These are phyloP conservation scores for Globia sparganii DNA, from an alignment of 2,888 invertebrate genomes.

Conservation along the genomic window DNA sequence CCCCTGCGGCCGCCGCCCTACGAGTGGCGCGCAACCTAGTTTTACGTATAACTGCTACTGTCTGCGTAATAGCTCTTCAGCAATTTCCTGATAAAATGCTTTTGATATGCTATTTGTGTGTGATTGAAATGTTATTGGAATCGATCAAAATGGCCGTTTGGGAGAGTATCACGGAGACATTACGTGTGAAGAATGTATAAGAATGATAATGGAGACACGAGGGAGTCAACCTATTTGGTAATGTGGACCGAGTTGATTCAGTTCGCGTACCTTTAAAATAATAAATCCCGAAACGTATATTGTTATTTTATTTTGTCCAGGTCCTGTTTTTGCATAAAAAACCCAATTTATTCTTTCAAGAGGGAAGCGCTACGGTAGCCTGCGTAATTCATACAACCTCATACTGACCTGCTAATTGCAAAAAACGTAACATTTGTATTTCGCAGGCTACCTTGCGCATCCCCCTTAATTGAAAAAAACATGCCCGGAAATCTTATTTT, in stretches of 20 bases:
- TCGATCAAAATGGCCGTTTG: conserved; percentile 52
- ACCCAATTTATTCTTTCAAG: neutral
- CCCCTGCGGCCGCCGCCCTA: conserved; percentile 86
- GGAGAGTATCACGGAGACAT: conserved; percentile 32
- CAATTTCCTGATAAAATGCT: conserved; percentile 87
- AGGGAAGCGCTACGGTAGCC: neutral
- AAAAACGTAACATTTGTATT: neutral
- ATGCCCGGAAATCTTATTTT: neutral
- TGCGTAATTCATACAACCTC: neutral
- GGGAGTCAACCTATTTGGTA: conserved; percentile 29
- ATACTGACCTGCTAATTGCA: neutral
- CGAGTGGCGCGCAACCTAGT: conserved; percentile 86
- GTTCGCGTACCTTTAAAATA: neutral
- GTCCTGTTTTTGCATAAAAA: neutral
- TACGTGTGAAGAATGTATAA: conserved; percentile 33
- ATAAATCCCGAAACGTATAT: neutral
- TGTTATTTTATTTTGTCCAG: neutral
- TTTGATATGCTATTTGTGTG: conserved; percentile 79
- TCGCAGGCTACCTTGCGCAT: neutral
- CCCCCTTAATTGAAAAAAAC: neutral
- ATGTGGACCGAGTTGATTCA: conserved; percentile 26
- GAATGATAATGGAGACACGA: conserved; percentile 28
- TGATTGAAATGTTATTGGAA: conserved; percentile 68
- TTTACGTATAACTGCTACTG: conserved; percentile 86
- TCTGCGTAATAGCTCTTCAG: conserved; percentile 88